phyloP scores from a whole-genome alignment of 2,797 vertebrate species.

The Rhinophrynus dorsalis region DNA sequence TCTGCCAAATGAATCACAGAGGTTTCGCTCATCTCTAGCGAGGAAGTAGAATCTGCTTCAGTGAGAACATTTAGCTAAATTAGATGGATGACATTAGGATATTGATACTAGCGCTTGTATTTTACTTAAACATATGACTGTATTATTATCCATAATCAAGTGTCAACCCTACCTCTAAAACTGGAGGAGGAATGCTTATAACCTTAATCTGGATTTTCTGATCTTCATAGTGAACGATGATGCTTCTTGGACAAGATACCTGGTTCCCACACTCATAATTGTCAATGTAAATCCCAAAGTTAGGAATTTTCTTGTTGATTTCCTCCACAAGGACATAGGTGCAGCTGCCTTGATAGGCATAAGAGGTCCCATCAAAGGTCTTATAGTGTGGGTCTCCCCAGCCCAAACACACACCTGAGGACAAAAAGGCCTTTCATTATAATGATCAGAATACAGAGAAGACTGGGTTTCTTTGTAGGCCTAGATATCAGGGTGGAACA shows the following conservation, averaged over 20 bases:
- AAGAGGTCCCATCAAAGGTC: constrained; percentile 88
- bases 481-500: no score
- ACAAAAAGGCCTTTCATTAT: background rate
- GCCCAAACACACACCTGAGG: constrained; percentile 84
- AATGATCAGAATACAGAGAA: background rate
- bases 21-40: no score
- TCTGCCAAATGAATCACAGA: no score
- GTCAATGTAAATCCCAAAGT: constrained; percentile 86
- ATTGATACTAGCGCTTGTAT: no score
- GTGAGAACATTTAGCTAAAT: no score
- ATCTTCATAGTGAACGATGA: constrained; percentile 73
- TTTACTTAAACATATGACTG: no score
- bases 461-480: no score
- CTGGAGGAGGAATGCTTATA: no score
- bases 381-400: constrained; percentile 91
- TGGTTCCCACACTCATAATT: constrained; percentile 79
- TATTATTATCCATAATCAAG: no score
- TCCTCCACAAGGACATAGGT: constrained; percentile 88
- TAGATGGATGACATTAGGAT: no score
- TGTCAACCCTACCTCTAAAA: no score
- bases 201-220: constrained; percentile 74
- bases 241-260: constrained; percentile 69
- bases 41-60: no score
- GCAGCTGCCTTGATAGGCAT: constrained; percentile 92
- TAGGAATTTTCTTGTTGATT: constrained; percentile 58